A percentile compares a stretch with the other conserved stretches of the same genome.
Conservation (phyloP, 1,140 invertebrate species). For the Lethocerus indicus region DNA sequence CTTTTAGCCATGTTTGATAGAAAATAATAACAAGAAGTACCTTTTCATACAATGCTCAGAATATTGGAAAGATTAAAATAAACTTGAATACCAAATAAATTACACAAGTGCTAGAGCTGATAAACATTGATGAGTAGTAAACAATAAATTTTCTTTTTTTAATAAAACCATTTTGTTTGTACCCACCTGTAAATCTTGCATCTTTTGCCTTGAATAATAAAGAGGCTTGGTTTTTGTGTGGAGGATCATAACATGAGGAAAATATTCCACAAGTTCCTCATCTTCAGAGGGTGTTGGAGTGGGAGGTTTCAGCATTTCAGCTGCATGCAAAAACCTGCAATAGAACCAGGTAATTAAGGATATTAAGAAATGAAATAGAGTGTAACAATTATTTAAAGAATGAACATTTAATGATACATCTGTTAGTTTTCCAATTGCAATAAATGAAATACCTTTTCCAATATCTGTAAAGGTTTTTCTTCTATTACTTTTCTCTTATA, state of each 20-base stretch:
- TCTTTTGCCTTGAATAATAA: conserved; percentile 45
- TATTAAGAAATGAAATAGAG: neutral
- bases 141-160: neutral
- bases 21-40: too few relatives aligned
- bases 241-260: conserved; percentile 57
- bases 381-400: neutral
- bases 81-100: neutral
- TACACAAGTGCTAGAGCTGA: too few relatives aligned
- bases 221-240: conserved; percentile 54
- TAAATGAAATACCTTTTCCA: neutral
- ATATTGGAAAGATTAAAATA: neutral
- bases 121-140: too few relatives aligned
- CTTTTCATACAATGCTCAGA: neutral
- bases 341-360: conserved; percentile 8
- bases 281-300: conserved; percentile 43
- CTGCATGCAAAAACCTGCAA: conserved; percentile 57
- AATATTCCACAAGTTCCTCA: conserved; percentile 41
- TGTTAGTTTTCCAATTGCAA: neutral
- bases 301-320: conserved; percentile 70
- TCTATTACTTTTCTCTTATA: too few relatives aligned
- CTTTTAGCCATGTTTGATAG: too few relatives aligned
- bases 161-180: neutral
- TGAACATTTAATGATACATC: neutral
- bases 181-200: conserved; percentile 43
- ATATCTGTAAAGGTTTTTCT: neutral